Percentiles rank a stretch among this genome's conserved stretches.
phyloP scores from a whole-genome alignment of 2,888 invertebrate species.

The Pristionchus arcanus region DNA sequence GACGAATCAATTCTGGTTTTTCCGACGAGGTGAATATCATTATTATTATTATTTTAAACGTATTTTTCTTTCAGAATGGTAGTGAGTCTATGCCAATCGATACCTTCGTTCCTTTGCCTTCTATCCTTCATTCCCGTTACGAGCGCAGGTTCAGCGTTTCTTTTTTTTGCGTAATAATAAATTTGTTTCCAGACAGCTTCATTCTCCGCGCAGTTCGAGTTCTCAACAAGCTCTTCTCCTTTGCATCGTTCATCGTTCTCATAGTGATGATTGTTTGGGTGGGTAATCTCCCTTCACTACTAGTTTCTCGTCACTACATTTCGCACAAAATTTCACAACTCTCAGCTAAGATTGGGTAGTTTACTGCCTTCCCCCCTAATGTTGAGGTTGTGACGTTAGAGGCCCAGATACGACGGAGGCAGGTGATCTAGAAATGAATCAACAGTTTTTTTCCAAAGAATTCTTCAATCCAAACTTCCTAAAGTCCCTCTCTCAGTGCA shows the following conservation, averaged over 20 bases:
- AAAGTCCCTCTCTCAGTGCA: background rate
- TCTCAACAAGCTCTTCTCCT: background rate
- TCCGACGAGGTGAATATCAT: conserved; percentile 22
- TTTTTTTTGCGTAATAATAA: too few species aligned
- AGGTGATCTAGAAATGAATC: too few species aligned
- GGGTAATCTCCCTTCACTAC: background rate
- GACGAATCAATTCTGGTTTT: conserved; percentile 24
- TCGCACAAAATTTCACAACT: background rate
- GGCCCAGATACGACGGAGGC: too few species aligned
- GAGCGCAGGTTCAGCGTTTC: background rate
- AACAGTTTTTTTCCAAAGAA: too few species aligned
- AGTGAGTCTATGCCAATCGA: background rate
- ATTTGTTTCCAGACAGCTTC: background rate
- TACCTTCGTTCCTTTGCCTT: conserved; percentile 38
- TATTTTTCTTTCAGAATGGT: conserved; percentile 33
- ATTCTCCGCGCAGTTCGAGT: conserved; percentile 27
- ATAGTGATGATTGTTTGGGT: conserved; percentile 23
- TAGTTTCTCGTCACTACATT: background rate
- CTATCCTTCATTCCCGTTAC: conserved; percentile 21
- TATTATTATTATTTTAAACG: background rate
- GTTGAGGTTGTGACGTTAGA: too few species aligned
- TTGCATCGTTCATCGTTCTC: background rate
- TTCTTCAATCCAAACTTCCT: too few species aligned
- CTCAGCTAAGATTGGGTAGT: background rate
- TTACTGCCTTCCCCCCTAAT: too few species aligned